Evolutionary conservation across 2,888 invertebrate genomes (phyloP), one percentile per base, ranked within the genome.

Genomic region (Drosophila suboccidentalis): DNA sequence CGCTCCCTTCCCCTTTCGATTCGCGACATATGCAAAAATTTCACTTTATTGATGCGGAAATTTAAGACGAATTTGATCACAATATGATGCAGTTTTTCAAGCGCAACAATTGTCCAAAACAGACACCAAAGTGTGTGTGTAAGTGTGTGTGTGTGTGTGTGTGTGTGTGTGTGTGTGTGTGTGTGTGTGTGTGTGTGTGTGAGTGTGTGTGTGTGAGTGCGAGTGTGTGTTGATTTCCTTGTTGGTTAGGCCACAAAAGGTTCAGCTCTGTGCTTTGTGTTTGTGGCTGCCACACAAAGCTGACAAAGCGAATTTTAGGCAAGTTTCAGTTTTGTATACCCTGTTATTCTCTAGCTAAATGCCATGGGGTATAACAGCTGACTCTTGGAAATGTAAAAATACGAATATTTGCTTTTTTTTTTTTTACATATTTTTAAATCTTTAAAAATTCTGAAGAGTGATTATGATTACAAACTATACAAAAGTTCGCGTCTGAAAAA

Each of bases 71-170:
- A n/a, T n/a, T n/a, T n/a, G n/a, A n/a, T n/a, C n/a, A n/a, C n/a
- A n/a, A n/a, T n/a, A n/a, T n/a, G n/a, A 43, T 78, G 79, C 61
- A 78, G 46, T 76, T 74, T 70, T 22, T 59, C 78, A 69, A 43
- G 67, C 68, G 72, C 80, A 75, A 80, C 80, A 78, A 80, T 76
- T 80, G 76, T 68, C 38, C 41, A 55, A 69, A 67, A 67, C 32
- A 57, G 51, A 53, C 19, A 62, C 39, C 13, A 60, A 55, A 62
- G 43, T 53, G 53, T 64, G 55, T 36, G 15, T 38, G 19, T 17
- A n/a, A n/a, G 29, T 22, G n/a, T 46, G 15, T 38, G 19, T 17
- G 17, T 17, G 29, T 22, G n/a, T 46, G 17, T 38, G 32, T 49
- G 17, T 26, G 17, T 32, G 29, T 58, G 32, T 32, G 55, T 60